A percentile compares a stretch with the other conserved stretches of the same genome.
Evolutionary conservation across 2,113 vertebrate species (phyloP).

Genomic region (Tapirus terrestris): DNA sequence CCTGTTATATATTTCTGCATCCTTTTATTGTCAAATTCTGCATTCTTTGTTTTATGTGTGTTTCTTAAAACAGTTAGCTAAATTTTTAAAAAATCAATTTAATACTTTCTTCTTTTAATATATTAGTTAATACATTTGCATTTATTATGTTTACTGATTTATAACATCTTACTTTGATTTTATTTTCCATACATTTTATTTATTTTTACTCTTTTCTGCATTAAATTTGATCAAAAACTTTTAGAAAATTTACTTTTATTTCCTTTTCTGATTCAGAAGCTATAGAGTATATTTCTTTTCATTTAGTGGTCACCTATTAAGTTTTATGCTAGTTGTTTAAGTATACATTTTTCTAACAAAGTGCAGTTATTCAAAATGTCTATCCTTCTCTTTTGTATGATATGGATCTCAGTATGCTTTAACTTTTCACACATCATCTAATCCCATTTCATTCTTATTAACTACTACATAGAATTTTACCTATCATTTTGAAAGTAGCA

Average conservation of each 20-base stretch:
- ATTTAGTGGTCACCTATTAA: neutral
- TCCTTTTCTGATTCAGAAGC: neutral
- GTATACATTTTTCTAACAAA: neutral
- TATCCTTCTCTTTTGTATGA: neutral
- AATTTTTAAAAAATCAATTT: neutral
- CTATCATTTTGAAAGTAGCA: constrained; percentile 18
- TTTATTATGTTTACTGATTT: constrained; percentile 9
- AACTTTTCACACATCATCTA: neutral
- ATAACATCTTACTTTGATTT: neutral
- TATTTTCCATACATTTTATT: neutral
- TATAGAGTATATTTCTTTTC: neutral
- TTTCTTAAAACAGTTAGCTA: neutral
- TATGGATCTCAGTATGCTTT: neutral
- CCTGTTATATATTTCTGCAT: neutral
- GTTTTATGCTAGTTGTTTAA: neutral
- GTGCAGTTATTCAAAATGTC: neutral
- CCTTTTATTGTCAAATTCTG: neutral
- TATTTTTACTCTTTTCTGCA: neutral
- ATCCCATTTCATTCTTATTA: neutral
- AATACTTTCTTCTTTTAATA: neutral
- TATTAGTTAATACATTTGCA: neutral
- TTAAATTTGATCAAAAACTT: neutral
- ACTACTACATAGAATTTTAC: neutral
- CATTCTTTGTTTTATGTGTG: neutral
- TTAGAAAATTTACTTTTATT: neutral